Conservation (phyloP, 2,797 vertebrate genomes). For the Paguma larvata region DNA sequence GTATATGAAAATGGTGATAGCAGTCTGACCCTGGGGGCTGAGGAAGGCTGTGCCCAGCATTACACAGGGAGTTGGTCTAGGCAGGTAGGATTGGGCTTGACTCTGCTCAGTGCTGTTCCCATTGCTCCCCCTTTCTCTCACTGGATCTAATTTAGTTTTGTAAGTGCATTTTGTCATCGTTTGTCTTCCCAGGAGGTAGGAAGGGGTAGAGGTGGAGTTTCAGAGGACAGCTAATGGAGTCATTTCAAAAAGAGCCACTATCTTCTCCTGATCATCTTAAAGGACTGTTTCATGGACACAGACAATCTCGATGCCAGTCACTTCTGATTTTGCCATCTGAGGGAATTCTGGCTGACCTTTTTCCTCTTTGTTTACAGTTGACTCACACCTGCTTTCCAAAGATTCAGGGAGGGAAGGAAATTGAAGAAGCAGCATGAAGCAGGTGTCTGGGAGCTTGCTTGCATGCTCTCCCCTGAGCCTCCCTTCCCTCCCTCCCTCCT, state of each 20-base stretch:
- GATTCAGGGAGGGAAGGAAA: not conserved
- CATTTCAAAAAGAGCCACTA: conserved; percentile 1
- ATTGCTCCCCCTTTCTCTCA: not conserved
- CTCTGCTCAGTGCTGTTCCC: not conserved
- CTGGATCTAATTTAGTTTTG: not conserved
- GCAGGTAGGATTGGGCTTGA: not conserved
- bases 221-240: not conserved
- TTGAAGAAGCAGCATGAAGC: not conserved
- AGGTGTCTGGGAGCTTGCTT: not conserved
- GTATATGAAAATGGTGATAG: not conserved
- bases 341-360: not conserved
- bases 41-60: not conserved
- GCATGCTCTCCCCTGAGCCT: not conserved
- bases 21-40: not conserved
- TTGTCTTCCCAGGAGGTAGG: not conserved
- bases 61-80: accelerated
- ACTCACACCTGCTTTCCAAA: conserved; percentile 66
- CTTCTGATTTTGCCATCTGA: not conserved
- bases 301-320: not conserved
- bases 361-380: conserved; percentile 65
- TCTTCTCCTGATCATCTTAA: not conserved
- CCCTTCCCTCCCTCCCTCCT: not conserved
- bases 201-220: not conserved
- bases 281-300: not conserved
- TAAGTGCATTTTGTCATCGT: not conserved